Evolutionary conservation across 2,113 vertebrate genomes (phyloP).

Genomic region (Rattus rattus): DNA sequence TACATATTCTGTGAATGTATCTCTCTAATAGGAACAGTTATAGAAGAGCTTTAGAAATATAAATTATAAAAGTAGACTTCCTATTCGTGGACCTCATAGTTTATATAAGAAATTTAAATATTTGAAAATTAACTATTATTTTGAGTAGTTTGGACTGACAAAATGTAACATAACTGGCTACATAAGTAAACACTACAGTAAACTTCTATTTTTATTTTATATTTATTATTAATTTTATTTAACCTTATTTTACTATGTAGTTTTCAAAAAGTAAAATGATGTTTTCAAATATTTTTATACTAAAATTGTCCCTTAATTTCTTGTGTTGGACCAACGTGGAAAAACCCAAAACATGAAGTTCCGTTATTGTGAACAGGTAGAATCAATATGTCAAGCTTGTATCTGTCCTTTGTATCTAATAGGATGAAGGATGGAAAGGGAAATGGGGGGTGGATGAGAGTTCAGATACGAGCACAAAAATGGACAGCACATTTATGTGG

Average conservation of each 20-base stretch:
- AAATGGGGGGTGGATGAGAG: background rate
- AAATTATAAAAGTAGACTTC: background rate
- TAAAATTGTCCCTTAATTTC: background rate
- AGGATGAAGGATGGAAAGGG: background rate
- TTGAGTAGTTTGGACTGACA: background rate
- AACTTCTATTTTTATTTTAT: background rate
- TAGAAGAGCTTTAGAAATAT: background rate
- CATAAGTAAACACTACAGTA: no score
- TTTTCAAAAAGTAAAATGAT: background rate
- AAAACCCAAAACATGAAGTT: background rate
- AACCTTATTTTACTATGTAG: background rate
- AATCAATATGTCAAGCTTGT: no score
- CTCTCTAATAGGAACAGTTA: background rate
- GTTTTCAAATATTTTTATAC: background rate
- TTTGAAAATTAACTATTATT: background rate
- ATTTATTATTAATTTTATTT: background rate
- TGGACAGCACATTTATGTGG: background rate
- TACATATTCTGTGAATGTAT: background rate
- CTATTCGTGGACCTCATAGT: background rate
- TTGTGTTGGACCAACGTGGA: background rate
- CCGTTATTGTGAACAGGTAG: background rate
- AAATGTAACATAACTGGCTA: background rate
- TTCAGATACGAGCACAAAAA: background rate
- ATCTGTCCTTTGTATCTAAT: background rate
- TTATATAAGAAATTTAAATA: background rate